phyloP scores from a whole-genome alignment of 2,113 vertebrate species.

The Lophochroa leadbeateri region DNA sequence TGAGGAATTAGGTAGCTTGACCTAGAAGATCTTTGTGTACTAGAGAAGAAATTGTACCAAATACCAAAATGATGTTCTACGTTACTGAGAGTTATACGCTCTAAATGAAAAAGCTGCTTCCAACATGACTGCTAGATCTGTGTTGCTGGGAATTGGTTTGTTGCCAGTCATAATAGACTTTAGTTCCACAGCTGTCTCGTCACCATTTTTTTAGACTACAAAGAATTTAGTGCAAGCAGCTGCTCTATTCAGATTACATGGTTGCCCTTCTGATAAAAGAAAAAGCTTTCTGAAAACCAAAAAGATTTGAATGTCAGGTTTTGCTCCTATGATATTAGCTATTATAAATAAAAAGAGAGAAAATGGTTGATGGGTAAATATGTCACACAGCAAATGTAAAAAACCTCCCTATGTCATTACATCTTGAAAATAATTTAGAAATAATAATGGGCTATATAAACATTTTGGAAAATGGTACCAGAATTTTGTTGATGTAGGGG shows the following conservation, averaged over 20 bases:
- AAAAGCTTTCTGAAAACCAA: not conserved
- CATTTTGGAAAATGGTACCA: not conserved
- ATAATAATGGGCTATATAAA: not conserved
- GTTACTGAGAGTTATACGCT: not conserved
- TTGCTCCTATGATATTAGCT: not conserved
- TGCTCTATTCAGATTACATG: not conserved
- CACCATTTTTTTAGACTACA: not conserved
- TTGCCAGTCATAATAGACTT: not conserved
- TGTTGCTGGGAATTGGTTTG: not conserved
- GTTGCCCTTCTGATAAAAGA: not conserved
- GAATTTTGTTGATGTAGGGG: not conserved
- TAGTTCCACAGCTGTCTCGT: not conserved
- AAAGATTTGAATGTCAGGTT: not conserved
- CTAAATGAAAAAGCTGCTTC: not conserved
- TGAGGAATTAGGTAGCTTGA: not conserved
- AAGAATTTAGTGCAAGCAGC: not conserved
- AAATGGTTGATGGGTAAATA: not conserved
- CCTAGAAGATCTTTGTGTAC: not conserved
- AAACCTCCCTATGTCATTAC: not conserved
- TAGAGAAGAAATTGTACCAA: not conserved
- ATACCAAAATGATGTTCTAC: not conserved
- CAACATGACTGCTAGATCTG: not conserved
- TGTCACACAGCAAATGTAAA: not conserved
- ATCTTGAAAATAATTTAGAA: not conserved
- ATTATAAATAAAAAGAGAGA: not conserved